Evolutionary conservation across 2,888 invertebrate species (phyloP).

Genomic region (Cerceris ruficornis): DNA sequence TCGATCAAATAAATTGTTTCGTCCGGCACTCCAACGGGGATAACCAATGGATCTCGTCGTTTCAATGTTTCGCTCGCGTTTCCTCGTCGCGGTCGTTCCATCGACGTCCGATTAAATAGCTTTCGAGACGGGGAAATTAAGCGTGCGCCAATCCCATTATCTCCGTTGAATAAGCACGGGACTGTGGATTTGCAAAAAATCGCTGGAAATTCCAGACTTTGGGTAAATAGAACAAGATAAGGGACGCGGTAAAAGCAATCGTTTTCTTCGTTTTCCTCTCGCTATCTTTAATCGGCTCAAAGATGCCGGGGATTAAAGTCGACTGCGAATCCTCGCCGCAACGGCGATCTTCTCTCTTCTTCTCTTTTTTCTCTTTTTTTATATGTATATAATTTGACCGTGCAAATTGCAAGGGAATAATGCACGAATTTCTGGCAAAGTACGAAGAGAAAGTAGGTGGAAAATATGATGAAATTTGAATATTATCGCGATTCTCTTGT

Average conservation of each 20-base stretch:
- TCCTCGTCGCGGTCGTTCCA: too few species aligned
- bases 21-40: too few species aligned
- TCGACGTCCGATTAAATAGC: too few species aligned
- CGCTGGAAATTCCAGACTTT: conserved; percentile 34
- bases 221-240: conserved; percentile 49
- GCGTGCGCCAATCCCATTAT: conserved; percentile 44
- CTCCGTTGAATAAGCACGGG: conserved; percentile 12
- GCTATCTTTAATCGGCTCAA: conserved; percentile 18
- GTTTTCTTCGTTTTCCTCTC: conserved; percentile 31
- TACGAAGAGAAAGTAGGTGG: too few species aligned
- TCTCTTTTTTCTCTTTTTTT: too few species aligned
- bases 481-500: not conserved
- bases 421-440: too few species aligned
- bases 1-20: too few species aligned
- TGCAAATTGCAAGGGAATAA: too few species aligned
- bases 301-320: conserved; percentile 13
- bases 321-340: conserved; percentile 12
- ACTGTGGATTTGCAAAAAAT: conserved; percentile 41
- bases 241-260: conserved; percentile 43
- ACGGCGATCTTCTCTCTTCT: conserved; percentile 12
- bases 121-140: conserved; percentile 30
- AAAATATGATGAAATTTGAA: too few species aligned
- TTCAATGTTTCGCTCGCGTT: too few species aligned
- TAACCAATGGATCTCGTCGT: too few species aligned
- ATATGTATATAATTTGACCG: too few species aligned